Evolutionary conservation across 2,797 vertebrate genomes (phyloP).

Genomic region (Hydrophis major): DNA sequence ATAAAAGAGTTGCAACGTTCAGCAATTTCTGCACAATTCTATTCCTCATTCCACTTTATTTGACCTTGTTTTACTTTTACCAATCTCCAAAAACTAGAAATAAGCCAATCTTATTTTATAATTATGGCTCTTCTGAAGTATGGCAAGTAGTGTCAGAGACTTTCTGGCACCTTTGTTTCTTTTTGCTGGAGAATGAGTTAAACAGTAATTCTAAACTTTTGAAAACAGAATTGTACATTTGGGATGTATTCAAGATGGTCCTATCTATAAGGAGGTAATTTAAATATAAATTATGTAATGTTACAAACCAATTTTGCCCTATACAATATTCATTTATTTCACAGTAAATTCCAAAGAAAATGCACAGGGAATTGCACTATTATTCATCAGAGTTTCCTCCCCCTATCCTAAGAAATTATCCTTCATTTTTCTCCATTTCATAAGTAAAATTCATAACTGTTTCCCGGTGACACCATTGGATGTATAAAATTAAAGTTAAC

Average conservation of each 20-base stretch:
- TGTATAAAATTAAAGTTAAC: constrained; percentile 20
- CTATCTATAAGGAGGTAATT: background rate
- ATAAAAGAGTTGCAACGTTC: background rate
- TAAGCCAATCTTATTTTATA: background rate
- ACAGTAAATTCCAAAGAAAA: background rate
- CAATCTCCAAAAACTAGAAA: background rate
- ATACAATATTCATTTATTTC: background rate
- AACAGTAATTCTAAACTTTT: background rate
- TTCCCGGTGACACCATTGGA: constrained; percentile 18
- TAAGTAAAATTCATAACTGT: constrained; percentile 18
- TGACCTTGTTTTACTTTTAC: background rate
- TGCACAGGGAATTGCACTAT: background rate
- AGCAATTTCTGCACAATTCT: background rate
- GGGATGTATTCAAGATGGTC: background rate
- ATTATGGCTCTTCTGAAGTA: background rate
- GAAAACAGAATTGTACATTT: background rate
- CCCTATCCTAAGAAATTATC: background rate
- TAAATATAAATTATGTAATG: background rate
- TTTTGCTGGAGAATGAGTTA: background rate
- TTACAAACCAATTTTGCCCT: background rate
- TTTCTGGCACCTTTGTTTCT: background rate
- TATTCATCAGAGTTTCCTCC: background rate
- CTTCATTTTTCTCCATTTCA: constrained; percentile 9
- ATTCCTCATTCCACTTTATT: background rate
- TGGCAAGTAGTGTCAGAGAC: background rate